Evolutionary conservation across 2,797 vertebrate species (phyloP).

Genomic region (Brachymystax lenok): DNA sequence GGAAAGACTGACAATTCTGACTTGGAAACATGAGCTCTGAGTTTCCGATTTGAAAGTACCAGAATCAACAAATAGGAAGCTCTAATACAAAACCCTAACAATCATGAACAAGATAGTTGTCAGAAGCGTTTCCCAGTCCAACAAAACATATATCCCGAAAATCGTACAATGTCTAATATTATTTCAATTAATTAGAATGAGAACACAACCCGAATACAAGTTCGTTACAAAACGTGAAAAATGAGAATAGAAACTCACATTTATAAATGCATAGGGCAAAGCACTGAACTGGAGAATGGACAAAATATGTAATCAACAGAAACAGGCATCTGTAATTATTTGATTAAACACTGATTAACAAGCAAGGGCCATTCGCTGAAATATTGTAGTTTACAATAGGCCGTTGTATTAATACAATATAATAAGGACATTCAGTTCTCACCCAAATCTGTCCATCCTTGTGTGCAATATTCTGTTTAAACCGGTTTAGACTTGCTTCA

Average conservation of each 20-base stretch:
- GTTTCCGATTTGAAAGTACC: too few species aligned
- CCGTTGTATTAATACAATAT: not conserved
- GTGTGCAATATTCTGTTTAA: not conserved
- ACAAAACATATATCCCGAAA: not conserved
- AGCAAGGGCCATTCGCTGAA: not conserved
- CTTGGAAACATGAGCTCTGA: too few species aligned
- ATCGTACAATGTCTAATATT: not conserved
- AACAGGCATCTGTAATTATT: not conserved
- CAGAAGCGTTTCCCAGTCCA: not conserved
- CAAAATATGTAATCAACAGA: not conserved
- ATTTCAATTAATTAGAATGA: not conserved
- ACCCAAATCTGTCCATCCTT: constrained; percentile 8
- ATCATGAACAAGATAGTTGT: not conserved
- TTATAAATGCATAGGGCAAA: not conserved
- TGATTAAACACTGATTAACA: not conserved
- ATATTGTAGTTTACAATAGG: not conserved
- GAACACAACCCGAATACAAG: not conserved
- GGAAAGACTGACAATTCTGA: too few species aligned
- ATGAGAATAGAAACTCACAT: not conserved
- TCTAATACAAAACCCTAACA: too few species aligned
- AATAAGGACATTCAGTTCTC: not conserved
- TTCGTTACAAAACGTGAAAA: not conserved
- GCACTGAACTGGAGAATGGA: not conserved
- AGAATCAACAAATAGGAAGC: too few species aligned
- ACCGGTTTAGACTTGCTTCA: constrained; percentile 74